A percentile compares a stretch with the other conserved stretches of the same genome.
Conservation (phyloP, 1,140 invertebrate species). For the Drosophila funebris region DNA sequence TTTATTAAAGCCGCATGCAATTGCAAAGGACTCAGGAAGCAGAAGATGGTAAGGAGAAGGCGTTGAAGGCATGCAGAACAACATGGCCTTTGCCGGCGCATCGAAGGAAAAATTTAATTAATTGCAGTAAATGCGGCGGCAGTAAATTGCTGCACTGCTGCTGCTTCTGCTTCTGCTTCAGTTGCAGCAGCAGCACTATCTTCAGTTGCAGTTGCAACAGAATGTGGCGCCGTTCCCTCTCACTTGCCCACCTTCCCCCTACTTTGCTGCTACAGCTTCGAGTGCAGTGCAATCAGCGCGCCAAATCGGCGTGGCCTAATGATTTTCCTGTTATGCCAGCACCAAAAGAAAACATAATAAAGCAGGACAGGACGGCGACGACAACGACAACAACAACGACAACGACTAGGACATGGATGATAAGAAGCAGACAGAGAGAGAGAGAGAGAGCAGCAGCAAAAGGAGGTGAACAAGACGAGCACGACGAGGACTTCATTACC, state of each 20-base stretch:
- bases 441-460: neutral
- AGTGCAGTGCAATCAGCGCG: slow-evolving; percentile 64
- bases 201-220: slow-evolving; percentile 26
- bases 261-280: slow-evolving; percentile 18
- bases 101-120: slow-evolving; percentile 73
- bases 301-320: slow-evolving; percentile 79
- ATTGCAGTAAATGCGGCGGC: slow-evolving; percentile 63
- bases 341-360: slow-evolving; percentile 76
- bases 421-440: neutral
- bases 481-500: slow-evolving; percentile 74
- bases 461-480: slow-evolving; percentile 27
- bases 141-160: slow-evolving; percentile 48
- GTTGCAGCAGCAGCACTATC: neutral
- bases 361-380: slow-evolving; percentile 34
- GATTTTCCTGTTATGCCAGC: slow-evolving; percentile 76
- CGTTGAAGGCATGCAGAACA: slow-evolving; percentile 12
- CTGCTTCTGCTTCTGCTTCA: slow-evolving; percentile 19
- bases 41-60: neutral
- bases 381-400: slow-evolving; percentile 9
- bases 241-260: neutral
- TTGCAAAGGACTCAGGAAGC: slow-evolving; percentile 35
- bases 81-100: slow-evolving; percentile 5
- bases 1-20: slow-evolving; percentile 71
- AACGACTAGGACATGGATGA: neutral
- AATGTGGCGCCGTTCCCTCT: slow-evolving; percentile 13